A percentile compares a stretch with the other conserved stretches of the same genome.
These are phyloP conservation scores for Salpingus planirostris DNA, from an alignment of 2,888 invertebrate genomes.

Conservation along the genomic window DNA sequence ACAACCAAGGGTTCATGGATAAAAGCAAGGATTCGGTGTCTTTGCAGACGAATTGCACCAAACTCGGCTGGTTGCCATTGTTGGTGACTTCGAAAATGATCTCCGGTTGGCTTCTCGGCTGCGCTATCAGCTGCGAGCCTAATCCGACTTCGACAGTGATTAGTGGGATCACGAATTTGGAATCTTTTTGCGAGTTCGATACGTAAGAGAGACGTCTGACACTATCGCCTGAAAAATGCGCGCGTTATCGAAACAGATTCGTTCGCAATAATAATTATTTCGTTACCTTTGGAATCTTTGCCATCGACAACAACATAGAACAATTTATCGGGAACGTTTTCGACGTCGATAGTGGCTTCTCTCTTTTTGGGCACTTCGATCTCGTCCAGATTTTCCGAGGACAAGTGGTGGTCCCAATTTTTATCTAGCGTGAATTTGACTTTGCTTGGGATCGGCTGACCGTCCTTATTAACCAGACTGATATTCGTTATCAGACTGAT, in stretches of 20 bases:
- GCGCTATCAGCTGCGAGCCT: conserved; percentile 42
- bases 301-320: conserved; percentile 29
- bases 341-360: conserved; percentile 23
- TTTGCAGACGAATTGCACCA: conserved; percentile 51
- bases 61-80: conserved; percentile 49
- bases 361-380: conserved; percentile 16
- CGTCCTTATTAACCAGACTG: conserved; percentile 20
- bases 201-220: conserved; percentile 28
- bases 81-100: conserved; percentile 69
- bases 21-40: conserved; percentile 51
- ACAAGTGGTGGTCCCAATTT: conserved; percentile 11
- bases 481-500: conserved; percentile 21
- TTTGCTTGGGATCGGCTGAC: conserved; percentile 16
- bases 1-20: conserved; percentile 49
- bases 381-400: conserved; percentile 14
- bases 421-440: conserved; percentile 18
- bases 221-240: conserved; percentile 23
- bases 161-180: conserved; percentile 10
- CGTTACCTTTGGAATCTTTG: conserved; percentile 28
- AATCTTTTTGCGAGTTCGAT: conserved; percentile 16
- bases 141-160: conserved; percentile 41
- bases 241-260: too few species aligned
- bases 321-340: conserved; percentile 19
- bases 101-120: conserved; percentile 32
- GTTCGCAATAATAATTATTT: conserved; percentile 1